Evolutionary conservation across 2,888 invertebrate genomes (phyloP).

Genomic region (Sarcophaga caerulescens): DNA sequence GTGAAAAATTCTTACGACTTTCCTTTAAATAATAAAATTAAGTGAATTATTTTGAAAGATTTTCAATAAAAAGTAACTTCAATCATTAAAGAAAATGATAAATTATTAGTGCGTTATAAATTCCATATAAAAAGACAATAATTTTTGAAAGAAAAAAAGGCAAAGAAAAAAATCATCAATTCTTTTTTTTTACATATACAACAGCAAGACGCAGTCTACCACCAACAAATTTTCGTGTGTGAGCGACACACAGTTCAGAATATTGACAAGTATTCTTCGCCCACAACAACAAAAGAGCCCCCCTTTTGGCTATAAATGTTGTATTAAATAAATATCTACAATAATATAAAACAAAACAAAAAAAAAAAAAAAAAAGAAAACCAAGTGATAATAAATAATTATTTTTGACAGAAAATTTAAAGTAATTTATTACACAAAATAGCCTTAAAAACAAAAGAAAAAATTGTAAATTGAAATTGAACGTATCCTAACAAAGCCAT

Average conservation of each 20-base stretch:
- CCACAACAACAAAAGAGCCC: slow-evolving; percentile 66
- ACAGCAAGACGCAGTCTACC: slow-evolving; percentile 60
- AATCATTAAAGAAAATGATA: slow-evolving; percentile 42
- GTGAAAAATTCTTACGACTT: slow-evolving; percentile 57
- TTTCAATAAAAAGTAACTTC: slow-evolving; percentile 21
- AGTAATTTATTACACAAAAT: slow-evolving; percentile 36
- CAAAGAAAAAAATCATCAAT: slow-evolving; percentile 40
- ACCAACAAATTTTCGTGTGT: slow-evolving; percentile 57
- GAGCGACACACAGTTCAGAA: slow-evolving; percentile 54
- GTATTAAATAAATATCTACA: slow-evolving; percentile 1
- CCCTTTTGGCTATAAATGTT: slow-evolving; percentile 49
- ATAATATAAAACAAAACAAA: slow-evolving; percentile 11
- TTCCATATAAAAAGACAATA: slow-evolving; percentile 47
- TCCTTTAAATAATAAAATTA: slow-evolving; percentile 52
- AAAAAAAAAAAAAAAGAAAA: slow-evolving; percentile 19
- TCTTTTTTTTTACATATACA: slow-evolving; percentile 59
- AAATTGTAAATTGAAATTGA: slow-evolving; percentile 10
- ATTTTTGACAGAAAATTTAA: slow-evolving; percentile 3
- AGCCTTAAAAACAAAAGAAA: slow-evolving; percentile 49
- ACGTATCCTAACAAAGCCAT: slow-evolving; percentile 60
- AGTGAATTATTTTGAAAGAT: slow-evolving; percentile 18
- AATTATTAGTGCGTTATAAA: slow-evolving; percentile 41
- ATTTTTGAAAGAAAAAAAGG: slow-evolving; percentile 26
- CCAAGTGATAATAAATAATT: slow-evolving; percentile 42
- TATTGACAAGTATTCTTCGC: slow-evolving; percentile 59